A percentile compares a stretch with the other conserved stretches of the same genome.
phyloP scores from a whole-genome alignment of 2,113 vertebrate genomes.

The Etia nguti region DNA sequence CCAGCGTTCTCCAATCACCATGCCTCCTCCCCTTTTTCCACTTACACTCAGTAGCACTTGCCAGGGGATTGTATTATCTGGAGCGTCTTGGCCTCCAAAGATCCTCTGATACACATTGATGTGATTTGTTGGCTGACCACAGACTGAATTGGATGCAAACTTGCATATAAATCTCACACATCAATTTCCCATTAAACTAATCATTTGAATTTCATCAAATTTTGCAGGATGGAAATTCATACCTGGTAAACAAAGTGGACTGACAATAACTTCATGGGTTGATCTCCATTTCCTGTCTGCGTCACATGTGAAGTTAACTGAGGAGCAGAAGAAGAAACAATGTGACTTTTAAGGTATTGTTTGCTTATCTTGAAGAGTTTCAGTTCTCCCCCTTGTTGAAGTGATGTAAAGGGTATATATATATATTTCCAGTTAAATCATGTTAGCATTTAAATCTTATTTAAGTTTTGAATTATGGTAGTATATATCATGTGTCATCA shows the following conservation, averaged over 20 bases:
- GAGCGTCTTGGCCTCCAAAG: conserved; percentile 38
- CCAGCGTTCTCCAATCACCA: conserved; percentile 64
- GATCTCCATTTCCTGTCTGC: conserved; percentile 62
- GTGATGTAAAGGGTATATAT: neutral
- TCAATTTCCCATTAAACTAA: neutral
- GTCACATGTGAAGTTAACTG: conserved; percentile 58
- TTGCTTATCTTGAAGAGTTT: neutral
- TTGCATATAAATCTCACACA: neutral
- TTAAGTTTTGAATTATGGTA: neutral
- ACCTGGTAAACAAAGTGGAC: conserved; percentile 65
- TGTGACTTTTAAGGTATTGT: neutral
- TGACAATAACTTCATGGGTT: neutral
- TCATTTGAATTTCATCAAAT: fast-evolving
- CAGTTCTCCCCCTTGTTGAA: neutral
- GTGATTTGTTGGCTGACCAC: conserved; percentile 32
- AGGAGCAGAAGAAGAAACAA: neutral
- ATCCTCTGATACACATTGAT: neutral
- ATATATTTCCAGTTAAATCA: neutral
- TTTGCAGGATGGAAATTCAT: neutral
- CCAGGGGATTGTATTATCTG: conserved; percentile 57
- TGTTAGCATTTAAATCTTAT: neutral
- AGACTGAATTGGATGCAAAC: conserved; percentile 37
- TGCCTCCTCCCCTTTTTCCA: neutral
- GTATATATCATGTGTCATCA: neutral
- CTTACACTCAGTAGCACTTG: conserved; percentile 34